Conservation (phyloP, 2,888 invertebrate genomes). For the Vannuccia rotundouncinata region DNA sequence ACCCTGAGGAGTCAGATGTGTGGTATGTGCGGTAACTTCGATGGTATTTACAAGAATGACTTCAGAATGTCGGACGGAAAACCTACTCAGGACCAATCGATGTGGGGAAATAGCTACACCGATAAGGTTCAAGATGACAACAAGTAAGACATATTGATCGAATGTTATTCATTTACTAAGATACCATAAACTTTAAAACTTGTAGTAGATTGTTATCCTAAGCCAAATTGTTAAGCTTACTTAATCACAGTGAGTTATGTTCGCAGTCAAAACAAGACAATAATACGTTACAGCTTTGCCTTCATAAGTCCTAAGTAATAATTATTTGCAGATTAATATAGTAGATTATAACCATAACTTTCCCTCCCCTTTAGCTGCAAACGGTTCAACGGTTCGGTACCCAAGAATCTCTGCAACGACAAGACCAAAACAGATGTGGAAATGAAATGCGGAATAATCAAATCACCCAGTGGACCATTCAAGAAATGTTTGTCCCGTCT, state of each 20-base stretch:
- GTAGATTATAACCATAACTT: background rate
- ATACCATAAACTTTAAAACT: too few relatives aligned
- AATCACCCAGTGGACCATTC: constrained; percentile 24
- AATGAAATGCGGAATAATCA: constrained; percentile 1
- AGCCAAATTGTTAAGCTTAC: too few relatives aligned
- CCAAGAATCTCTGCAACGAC: constrained; percentile 14
- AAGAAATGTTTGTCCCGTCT: background rate
- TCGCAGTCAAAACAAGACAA: too few relatives aligned
- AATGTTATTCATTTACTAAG: too few relatives aligned
- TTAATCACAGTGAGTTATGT: too few relatives aligned
- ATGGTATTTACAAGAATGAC: constrained; percentile 16
- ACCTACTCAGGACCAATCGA: background rate
- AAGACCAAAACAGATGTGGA: background rate
- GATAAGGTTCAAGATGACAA: background rate
- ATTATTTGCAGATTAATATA: background rate
- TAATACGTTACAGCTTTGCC: too few relatives aligned
- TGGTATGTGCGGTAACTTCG: constrained; percentile 34
- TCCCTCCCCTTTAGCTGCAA: constrained; percentile 2
- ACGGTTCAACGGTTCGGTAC: background rate
- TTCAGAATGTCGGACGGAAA: background rate
- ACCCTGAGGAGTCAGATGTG: constrained; percentile 9
- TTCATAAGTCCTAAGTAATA: too few relatives aligned
- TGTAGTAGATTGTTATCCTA: too few relatives aligned
- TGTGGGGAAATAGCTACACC: constrained; percentile 31
- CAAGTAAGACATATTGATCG: background rate